Evolutionary conservation across 2,888 invertebrate species (phyloP), one percentile per base, ranked within the genome.

Genomic region (Drosophila merina): DNA sequence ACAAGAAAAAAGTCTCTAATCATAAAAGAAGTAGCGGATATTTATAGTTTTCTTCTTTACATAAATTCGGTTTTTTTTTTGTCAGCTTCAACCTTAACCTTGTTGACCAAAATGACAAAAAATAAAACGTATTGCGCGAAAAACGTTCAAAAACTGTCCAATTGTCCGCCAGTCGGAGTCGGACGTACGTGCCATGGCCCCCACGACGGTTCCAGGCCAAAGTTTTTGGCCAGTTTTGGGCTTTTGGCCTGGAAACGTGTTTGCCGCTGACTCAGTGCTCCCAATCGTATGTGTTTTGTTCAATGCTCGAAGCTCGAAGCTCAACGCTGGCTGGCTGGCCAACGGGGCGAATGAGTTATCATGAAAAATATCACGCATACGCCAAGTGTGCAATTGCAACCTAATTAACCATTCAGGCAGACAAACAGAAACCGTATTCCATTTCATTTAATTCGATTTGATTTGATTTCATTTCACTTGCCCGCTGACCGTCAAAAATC

Each of bases 181-280:
- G 20, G 20, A 4, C n/a, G 20, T 49, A 25, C 31, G 49, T 50
- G 9, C 31, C 9, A 28, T 5, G 9, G 48, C 31, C 6, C 31
- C 8, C 48, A 7, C 28, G 56, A 72, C 66, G 67, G 72, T 71
- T 71, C 59, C 71, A 51, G 67, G 57, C 69, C 71, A 62, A 62
- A 50, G 33, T 50, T 30, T 40, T 72, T 44, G 44, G 72, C 56
- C 70, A 64, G 56, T 64, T 72, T 71, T 64, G 55, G 72, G 51
- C 63, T 72, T 72, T 49, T 74, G 82, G 82, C 71, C 83, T 77
- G 83, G 33, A 86, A 80, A 80, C 80, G 86, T 86, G 80, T 86
- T 80, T 80, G 55, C 33, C n/a, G 51, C 77, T 85, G 86, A 81
- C 64, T 79, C 79, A 45, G 36, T 54, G 51, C 52, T 70, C 48